Base-by-base conservation (phyloP, 2,797 vertebrate species). In the Catamblyrhynchus diadema region DNA sequence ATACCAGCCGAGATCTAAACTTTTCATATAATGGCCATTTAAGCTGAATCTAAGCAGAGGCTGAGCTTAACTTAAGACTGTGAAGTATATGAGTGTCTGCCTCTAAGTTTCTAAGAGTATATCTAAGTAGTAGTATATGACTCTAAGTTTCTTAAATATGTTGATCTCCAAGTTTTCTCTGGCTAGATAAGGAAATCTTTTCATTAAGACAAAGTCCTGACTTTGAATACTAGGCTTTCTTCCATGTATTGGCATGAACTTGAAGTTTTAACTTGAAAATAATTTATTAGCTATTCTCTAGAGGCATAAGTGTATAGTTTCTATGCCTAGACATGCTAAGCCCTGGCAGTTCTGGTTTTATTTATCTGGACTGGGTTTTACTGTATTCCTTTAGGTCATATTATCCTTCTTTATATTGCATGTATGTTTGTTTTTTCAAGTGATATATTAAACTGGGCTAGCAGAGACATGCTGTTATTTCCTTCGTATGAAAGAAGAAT, bases 381-480 rank as follows among this genome's bases (percentile, higher is more conserved):
- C 77, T 87, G 27, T 89, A 87, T 95, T 97, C 35, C 11, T 94
- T 96, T 97, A 97, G 92, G 64, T 94, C 57, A 73, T 33, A 83
- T 94, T 96, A 96, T 88, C 74, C 75, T 94, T 57, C 88, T 64
- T 94, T 86, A 44, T 92, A 94, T 74, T 90, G 45, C 81, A 73
- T 65, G 47, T 72, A 90, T 41, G 83, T 96, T 96, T 96, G 84
- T 94, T 97, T 96, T 96, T 95, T 93, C 89, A 96, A 94, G 86
- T 39, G 51, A 47, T 83, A 32, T 95, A 84, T 91, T 96, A 95
- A 94, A 92, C 73, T 23, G 73, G 88, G 82, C 97, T 89, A 94
- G 96, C 80, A 92, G 65, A 95, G 88, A 93, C 96, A 92, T 75
- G 97, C 62, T 92, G 86, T 96, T 95, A 93, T 81, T 92, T 88